Conservation (phyloP, 2,888 invertebrate species). For the Ornithoptera alexandrae region DNA sequence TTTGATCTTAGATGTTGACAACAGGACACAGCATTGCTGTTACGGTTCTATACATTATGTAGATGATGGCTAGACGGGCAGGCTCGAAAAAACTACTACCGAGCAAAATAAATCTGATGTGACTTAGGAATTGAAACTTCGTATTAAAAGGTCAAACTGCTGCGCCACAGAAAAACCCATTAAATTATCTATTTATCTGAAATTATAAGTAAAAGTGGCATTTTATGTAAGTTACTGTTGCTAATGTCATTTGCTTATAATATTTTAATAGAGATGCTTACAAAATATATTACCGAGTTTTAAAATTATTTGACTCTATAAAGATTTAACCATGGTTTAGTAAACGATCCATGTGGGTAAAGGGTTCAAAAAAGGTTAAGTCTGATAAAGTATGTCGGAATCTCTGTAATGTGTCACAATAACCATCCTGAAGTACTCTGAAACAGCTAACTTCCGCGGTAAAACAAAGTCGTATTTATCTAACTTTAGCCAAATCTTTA, state of each 20-base stretch:
- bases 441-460: conserved; percentile 1
- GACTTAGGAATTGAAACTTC: no score
- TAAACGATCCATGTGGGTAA: conserved; percentile 2
- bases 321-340: background rate
- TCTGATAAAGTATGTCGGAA: conserved; percentile 28
- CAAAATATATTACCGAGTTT: background rate
- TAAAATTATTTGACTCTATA: background rate
- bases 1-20: no score
- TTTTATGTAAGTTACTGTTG: background rate
- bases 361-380: conserved; percentile 24
- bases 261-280: background rate
- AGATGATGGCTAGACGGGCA: no score
- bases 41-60: no score
- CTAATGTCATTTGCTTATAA: background rate
- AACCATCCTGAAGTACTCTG: conserved; percentile 26
- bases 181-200: background rate
- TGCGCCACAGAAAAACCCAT: no score
- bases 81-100: no score
- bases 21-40: no score
- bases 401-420: conserved; percentile 36
- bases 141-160: no score
- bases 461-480: background rate
- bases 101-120: no score
- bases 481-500: background rate
- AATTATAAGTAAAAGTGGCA: background rate